Evolutionary conservation across 2,888 invertebrate genomes (phyloP).

Genomic region (Epinotia brunnichana): DNA sequence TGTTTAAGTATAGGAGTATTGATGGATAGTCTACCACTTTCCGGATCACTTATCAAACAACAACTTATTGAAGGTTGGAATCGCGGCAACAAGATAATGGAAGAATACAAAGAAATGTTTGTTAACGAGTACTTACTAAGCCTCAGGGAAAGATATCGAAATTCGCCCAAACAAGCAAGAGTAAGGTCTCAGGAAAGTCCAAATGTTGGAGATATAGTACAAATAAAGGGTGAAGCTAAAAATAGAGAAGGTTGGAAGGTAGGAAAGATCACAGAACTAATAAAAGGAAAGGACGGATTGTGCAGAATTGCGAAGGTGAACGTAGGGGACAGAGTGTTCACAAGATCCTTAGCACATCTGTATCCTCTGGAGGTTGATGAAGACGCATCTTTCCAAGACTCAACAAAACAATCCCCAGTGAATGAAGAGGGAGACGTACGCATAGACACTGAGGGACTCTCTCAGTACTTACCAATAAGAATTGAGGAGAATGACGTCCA

Average conservation of each 20-base stretch:
- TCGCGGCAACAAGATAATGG: slow-evolving; percentile 20
- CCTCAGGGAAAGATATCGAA: not conserved
- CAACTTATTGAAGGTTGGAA: slow-evolving; percentile 43
- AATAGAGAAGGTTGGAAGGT: slow-evolving; percentile 11
- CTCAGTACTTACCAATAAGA: too few relatives aligned
- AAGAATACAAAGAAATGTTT: slow-evolving; percentile 14
- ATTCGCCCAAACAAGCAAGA: not conserved
- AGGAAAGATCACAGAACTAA: not conserved
- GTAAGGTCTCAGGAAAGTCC: not conserved
- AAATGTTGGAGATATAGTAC: not conserved
- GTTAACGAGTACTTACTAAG: slow-evolving; percentile 7
- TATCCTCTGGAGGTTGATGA: slow-evolving; percentile 1
- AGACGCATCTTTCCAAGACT: not conserved
- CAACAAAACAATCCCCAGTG: not conserved
- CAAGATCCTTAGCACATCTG: slow-evolving; percentile 2
- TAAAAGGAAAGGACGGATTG: not conserved
- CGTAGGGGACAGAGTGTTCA: not conserved
- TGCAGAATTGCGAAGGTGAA: slow-evolving; percentile 5
- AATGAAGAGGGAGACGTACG: too few relatives aligned
- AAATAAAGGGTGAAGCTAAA: slow-evolving; percentile 3
- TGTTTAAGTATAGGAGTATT: not conserved
- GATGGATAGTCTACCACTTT: not conserved
- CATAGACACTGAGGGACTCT: too few relatives aligned
- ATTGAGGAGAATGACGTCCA: too few relatives aligned
- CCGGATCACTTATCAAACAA: slow-evolving; percentile 27